These are phyloP conservation scores for Morelia viridis DNA, from an alignment of 2,797 vertebrate genomes.

Conservation along the genomic window DNA sequence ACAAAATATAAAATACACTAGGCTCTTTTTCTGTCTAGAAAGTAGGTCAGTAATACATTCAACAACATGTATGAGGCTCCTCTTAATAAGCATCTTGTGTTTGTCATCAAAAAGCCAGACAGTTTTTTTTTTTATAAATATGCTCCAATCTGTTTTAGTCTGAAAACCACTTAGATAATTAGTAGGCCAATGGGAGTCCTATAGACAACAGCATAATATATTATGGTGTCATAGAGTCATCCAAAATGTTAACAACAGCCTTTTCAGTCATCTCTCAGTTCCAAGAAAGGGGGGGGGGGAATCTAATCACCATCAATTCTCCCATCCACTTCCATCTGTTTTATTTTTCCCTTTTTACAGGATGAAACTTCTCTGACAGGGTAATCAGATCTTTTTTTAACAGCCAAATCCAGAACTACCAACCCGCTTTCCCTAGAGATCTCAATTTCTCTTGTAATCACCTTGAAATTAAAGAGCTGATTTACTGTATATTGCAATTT, in stretches of 20 bases:
- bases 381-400: slow-evolving; percentile 45
- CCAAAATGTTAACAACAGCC: slow-evolving; percentile 54
- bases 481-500: background rate
- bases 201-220: slow-evolving; percentile 58
- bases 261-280: slow-evolving; percentile 61
- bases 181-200: slow-evolving; percentile 51
- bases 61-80: slow-evolving; percentile 20
- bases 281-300: slow-evolving; percentile 46
- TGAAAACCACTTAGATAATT: slow-evolving; percentile 48
- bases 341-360: slow-evolving; percentile 36
- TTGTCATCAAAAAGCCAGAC: slow-evolving; percentile 53
- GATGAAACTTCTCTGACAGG: slow-evolving; percentile 34
- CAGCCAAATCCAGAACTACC: slow-evolving; percentile 2
- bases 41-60: slow-evolving; percentile 50
- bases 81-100: slow-evolving; percentile 38
- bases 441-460: background rate
- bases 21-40: slow-evolving; percentile 51
- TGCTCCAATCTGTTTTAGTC: slow-evolving; percentile 49
- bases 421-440: background rate
- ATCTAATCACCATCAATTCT: slow-evolving; percentile 49
- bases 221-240: slow-evolving; percentile 57
- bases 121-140: slow-evolving; percentile 44
- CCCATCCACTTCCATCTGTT: slow-evolving; percentile 57
- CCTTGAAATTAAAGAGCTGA: background rate
- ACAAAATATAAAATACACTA: slow-evolving; percentile 62